Evolutionary conservation across 2,113 vertebrate species (phyloP).

Genomic region (Crotalus helleri): DNA sequence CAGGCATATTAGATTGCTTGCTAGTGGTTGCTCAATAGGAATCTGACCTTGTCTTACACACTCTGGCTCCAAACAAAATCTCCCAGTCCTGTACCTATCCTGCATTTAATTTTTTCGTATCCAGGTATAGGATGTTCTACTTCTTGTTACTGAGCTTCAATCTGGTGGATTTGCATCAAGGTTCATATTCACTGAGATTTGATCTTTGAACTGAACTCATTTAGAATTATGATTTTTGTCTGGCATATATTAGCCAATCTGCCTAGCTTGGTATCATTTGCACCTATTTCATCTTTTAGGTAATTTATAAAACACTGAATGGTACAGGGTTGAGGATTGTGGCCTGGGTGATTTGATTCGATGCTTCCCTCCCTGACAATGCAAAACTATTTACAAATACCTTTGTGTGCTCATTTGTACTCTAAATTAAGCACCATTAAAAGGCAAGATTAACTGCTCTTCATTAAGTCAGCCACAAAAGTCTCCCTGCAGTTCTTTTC

Average conservation of each 20-base stretch:
- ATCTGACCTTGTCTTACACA: not conserved
- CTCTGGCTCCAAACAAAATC: not conserved
- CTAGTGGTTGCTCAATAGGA: not conserved
- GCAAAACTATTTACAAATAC: not conserved
- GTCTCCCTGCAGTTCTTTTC: conserved; percentile 3
- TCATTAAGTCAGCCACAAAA: conserved; percentile 7
- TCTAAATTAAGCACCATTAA: conserved; percentile 13
- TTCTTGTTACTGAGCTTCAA: not conserved
- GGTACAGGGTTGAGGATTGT: not conserved
- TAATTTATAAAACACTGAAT: not conserved
- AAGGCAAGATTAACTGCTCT: conserved; percentile 9
- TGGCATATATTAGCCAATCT: not conserved
- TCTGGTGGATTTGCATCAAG: not conserved
- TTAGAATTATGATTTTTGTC: not conserved
- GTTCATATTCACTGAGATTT: not conserved
- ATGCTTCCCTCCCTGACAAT: not conserved
- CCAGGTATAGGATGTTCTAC: not conserved
- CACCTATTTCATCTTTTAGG: not conserved
- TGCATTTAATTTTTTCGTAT: not conserved
- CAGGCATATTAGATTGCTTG: not conserved
- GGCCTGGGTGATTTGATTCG: not conserved
- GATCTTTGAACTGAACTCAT: not conserved
- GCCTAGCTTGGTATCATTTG: not conserved
- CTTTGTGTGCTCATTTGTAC: not conserved
- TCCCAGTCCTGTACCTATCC: not conserved